Base-by-base conservation (phyloP, 2,888 invertebrate species). In the Helobdella robusta region DNA sequence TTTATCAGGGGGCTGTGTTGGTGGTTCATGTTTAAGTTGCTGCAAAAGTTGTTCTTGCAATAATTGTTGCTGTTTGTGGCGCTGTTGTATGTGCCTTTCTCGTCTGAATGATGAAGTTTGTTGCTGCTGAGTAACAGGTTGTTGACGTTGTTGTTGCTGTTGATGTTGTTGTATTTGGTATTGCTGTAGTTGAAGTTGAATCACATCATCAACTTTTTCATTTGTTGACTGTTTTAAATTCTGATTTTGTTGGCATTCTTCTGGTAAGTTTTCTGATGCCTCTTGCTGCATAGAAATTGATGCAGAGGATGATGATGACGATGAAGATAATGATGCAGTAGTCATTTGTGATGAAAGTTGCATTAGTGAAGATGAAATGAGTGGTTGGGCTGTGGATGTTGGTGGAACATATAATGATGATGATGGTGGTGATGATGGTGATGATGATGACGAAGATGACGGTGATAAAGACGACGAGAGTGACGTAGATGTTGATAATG, bases 291-390 rank as follows among this genome's bases (percentile, higher is more conserved):
- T 18, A 30, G 54, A n/a, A 18, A 32, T n/a, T 5, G 54, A 25
- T 5, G 23, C 11, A 11, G 28, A 25, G 15, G 30, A 8, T 54
- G 54, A 54, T 54, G 28, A 54, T 54, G 54, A 28, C 5, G 23
- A 28, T n/a, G 54, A 54, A 6, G 54, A 54, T 54, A 23, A 28
- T 28, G 54, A 54, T 54, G 54, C 28, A 6, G 54, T 18, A 8
- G 23, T 11, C n/a, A n/a, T n/a, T n/a, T n/a, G n/a, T n/a, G n/a
- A n/a, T n/a, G n/a, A n/a, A n/a, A n/a, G n/a, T n/a, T n/a, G n/a
- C n/a, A n/a, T n/a, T n/a, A n/a, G n/a, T n/a, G n/a, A n/a, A n/a
- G n/a, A n/a, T n/a, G n/a, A n/a, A n/a, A n/a, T n/a, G n/a, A n/a
- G n/a, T n/a, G n/a, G n/a, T n/a, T n/a, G n/a, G n/a, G n/a, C n/a